Evolutionary conservation across 2,113 vertebrate genomes (phyloP), one percentile per base, ranked within the genome.

Genomic region (Tenrec ecaudatus): DNA sequence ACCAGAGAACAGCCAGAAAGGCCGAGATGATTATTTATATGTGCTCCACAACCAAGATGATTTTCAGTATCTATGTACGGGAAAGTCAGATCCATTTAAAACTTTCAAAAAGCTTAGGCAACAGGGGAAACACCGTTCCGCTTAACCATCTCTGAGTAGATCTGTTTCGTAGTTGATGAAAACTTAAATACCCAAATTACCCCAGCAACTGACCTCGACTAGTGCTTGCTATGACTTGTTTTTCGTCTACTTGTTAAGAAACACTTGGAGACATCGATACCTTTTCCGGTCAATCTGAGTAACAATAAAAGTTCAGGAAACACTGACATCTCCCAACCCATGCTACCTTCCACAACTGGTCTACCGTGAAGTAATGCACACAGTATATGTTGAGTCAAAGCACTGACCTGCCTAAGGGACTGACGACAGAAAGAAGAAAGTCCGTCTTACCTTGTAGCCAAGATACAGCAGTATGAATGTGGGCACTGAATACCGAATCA

Each of bases 391-490:
- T n/a, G 22, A 85, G 2, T 78, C 86, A 89, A 93, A 92, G 75
- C 58, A 82, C 47, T 36, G 87, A 58, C 33, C 64, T 16, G n/a
- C 33, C 64, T 90, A 36, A 79, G 5, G 69, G n/a, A 43, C 27
- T 0, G 36, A 75, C 19, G 47, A 27, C 58, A 47, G 78, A 38
- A 77, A 3, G 47, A 60, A 86, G 90, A 86, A 78, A 71, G 75
- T 11, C 2, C 0, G 19, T 69, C 98, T 98, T 98, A 99, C 99
- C 99, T 99, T 99, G 93, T 98, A 98, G 97, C 98, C 98, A 92
- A 99, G 98, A 95, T 98, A 99, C 6, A 98, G 95, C 43, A 99
- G 97, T 53, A 98, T 96, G 82, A 98, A 92, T 71, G 98, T 66
- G 16, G 99, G 98, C 92, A 99, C 14, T 8, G 96, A 98, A 90